A percentile compares a stretch with the other conserved stretches of the same genome.
Evolutionary conservation across 2,113 vertebrate genomes (phyloP).

Genomic region (Apistogramma diplotaenia): DNA sequence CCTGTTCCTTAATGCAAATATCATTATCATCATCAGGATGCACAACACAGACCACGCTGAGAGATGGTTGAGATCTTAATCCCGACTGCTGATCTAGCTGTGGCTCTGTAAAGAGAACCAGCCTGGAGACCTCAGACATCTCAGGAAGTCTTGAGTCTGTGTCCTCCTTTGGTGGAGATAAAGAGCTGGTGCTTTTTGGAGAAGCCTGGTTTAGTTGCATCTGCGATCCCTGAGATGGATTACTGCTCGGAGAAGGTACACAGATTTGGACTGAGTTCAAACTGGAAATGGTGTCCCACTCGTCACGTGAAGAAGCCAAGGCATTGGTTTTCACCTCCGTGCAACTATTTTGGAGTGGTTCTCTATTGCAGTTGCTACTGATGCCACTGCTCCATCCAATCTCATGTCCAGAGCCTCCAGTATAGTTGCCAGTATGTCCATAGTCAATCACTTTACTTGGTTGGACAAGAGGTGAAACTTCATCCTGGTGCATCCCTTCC

Average conservation of each 20-base stretch:
- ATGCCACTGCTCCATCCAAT: conserved; percentile 9
- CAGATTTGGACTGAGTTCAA: not conserved
- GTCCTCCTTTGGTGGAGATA: conserved; percentile 32
- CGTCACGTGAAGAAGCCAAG: not conserved
- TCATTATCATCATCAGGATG: conserved; percentile 16
- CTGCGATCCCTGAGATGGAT: not conserved
- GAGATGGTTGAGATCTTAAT: not conserved
- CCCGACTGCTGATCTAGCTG: not conserved
- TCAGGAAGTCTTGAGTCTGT: conserved; percentile 19
- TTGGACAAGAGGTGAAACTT: conserved; percentile 51
- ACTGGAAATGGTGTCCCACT: not conserved
- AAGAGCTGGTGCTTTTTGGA: not conserved
- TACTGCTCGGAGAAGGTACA: not conserved
- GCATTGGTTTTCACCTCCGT: conserved; percentile 19
- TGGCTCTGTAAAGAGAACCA: conserved; percentile 23
- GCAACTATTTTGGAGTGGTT: conserved; percentile 64
- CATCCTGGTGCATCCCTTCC: not conserved
- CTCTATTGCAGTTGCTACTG: not conserved
- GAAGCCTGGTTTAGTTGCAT: not conserved
- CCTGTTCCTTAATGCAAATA: not conserved
- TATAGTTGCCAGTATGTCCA: conserved; percentile 85
- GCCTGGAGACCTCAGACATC: conserved; percentile 15
- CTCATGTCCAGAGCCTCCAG: conserved; percentile 66
- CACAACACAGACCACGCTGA: not conserved
- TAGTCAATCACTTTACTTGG: conserved; percentile 89